Base-by-base conservation (phyloP, 2,113 vertebrate species). In the Oceanodroma tethys region DNA sequence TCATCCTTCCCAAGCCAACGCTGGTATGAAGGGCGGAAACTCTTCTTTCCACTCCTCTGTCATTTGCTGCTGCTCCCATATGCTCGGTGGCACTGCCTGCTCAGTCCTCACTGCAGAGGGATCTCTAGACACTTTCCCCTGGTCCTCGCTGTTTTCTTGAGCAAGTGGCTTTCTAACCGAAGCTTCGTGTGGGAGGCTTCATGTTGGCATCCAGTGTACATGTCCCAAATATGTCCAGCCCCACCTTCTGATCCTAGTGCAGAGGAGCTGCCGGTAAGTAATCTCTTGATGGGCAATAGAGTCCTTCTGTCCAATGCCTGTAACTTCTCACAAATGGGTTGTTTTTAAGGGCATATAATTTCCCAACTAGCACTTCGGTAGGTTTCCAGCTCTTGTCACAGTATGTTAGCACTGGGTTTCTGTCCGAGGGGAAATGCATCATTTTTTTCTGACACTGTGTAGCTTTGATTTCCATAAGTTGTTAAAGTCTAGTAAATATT, bases 221-320 rank as follows among this genome's bases (percentile, higher is more conserved):
- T 97, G 96, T 97, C 96, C 92, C 96, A 96, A 2, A 68, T 72
- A 96, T 97, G 96, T 72, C 70, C 96, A 95, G 81, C 58, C 87
- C 56, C 93, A 42, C 53, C 68, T 75, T 90, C 93, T 74, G 81
- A 83, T 36, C 47, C 38, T 65, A 58, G 74, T 29, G 67, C 66
- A 73, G 36, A 96, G 38, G 78, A 96, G 58, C 45, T 62, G 53
- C 78, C 1, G 96, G 96, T 97, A 86, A 97, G 96, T 90, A 26
- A 85, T 15, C 25, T 82, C 45, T 66, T 34, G 9, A 21, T 27
- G 42, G n/a, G 58, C 2, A 1, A 58, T 23, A 55, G 60, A 78
- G 26, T 68, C 26, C 65, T 81, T 55, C 23, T 38, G 60, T 67
- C 21, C 81, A 72, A 30, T 0, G 7, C 48, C 47, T 2, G 1